A percentile compares a stretch with the other conserved stretches of the same genome.
phyloP scores from a whole-genome alignment of 2,797 vertebrate genomes.

The Fundulus diaphanus region DNA sequence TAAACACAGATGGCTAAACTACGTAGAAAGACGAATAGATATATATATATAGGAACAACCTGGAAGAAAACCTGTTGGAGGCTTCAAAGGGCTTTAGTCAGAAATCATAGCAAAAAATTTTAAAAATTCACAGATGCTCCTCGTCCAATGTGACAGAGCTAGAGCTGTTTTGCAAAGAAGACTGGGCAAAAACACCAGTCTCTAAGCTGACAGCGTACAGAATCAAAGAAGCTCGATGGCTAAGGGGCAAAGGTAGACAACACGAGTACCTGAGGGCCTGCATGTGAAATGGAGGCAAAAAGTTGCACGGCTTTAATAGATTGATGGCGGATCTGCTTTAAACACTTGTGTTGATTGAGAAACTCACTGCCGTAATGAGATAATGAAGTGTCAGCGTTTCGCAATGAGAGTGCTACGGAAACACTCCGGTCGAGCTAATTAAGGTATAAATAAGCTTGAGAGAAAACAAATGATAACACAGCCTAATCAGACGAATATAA shows the following conservation, averaged over 20 bases:
- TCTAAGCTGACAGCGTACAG: constrained; percentile 40
- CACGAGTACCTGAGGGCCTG: constrained; percentile 16
- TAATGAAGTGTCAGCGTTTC: constrained; percentile 65
- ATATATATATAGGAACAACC: neutral
- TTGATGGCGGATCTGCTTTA: constrained; percentile 33
- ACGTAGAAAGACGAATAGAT: neutral
- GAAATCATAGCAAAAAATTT: too few relatives aligned
- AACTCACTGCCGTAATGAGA: constrained; percentile 71
- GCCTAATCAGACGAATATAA: constrained; percentile 62
- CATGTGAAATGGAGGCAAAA: constrained; percentile 15
- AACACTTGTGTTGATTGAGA: constrained; percentile 66
- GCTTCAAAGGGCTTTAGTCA: neutral
- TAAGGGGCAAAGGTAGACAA: constrained; percentile 8
- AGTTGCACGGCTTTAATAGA: constrained; percentile 38
- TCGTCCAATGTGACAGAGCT: too few relatives aligned
- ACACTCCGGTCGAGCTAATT: constrained; percentile 63
- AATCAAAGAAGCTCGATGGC: constrained; percentile 10
- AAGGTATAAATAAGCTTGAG: constrained; percentile 60
- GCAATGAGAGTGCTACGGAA: constrained; percentile 42
- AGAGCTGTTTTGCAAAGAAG: too few relatives aligned
- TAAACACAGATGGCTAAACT: neutral
- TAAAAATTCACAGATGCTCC: too few relatives aligned
- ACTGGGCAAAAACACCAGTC: too few relatives aligned
- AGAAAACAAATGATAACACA: constrained; percentile 59
- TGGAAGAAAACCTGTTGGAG: neutral